phyloP scores from a whole-genome alignment of 1,140 invertebrate species.

The Catajapyx aquilonaris region DNA sequence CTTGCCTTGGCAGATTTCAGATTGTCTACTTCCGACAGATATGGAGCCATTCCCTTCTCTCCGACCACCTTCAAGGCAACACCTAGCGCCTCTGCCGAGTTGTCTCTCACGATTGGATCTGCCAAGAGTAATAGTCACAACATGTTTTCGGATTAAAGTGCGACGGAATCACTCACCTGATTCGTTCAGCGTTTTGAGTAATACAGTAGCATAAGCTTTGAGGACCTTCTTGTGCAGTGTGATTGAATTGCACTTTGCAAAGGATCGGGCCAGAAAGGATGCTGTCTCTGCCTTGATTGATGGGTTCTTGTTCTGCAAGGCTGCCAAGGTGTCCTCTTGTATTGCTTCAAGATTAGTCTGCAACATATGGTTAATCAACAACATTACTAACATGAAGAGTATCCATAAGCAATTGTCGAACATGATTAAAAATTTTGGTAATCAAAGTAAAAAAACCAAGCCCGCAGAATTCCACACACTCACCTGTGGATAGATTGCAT shows the following conservation, averaged over 20 bases:
- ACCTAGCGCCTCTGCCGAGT: constrained; percentile 74
- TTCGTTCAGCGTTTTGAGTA: constrained; percentile 74
- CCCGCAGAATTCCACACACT: constrained; percentile 18
- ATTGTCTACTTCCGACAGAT: constrained; percentile 68
- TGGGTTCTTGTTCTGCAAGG: constrained; percentile 88
- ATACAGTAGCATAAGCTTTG: constrained; percentile 54
- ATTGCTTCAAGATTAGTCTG: constrained; percentile 71
- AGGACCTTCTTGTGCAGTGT: constrained; percentile 80
- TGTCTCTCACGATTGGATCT: constrained; percentile 67
- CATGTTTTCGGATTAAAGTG: not conserved
- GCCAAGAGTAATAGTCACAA: constrained; percentile 16
- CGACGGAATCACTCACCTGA: constrained; percentile 27
- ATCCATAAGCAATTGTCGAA: not conserved
- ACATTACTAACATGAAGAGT: not conserved
- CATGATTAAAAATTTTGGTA: not conserved
- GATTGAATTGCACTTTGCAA: constrained; percentile 53
- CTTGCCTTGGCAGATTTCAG: constrained; percentile 75
- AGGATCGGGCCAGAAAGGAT: constrained; percentile 62
- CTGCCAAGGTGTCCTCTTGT: constrained; percentile 59
- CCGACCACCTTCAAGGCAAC: constrained; percentile 83
- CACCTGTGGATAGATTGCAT: constrained; percentile 65
- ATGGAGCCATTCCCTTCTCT: constrained; percentile 69
- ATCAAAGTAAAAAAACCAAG: not conserved
- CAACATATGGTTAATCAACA: constrained; percentile 11
- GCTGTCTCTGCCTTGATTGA: constrained; percentile 81